A percentile compares a stretch with the other conserved stretches of the same genome.
phyloP scores from a whole-genome alignment of 2,888 invertebrate genomes.

The Papilio elwesi region DNA sequence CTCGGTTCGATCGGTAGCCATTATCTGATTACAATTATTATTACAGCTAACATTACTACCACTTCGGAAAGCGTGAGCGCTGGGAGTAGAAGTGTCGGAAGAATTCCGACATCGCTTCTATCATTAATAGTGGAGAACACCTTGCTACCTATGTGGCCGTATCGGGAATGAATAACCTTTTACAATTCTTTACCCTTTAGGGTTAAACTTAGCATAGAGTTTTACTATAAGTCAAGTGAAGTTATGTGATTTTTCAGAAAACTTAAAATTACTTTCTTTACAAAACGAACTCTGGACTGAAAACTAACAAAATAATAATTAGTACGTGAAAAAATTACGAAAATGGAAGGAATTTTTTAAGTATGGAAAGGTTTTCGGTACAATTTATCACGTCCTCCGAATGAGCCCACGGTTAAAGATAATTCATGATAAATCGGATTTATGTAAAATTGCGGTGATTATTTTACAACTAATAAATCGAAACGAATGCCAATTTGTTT shows the following conservation, averaged over 20 bases:
- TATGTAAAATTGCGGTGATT: slow-evolving; percentile 61
- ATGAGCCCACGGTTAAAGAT: slow-evolving; percentile 55
- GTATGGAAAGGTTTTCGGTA: slow-evolving; percentile 15
- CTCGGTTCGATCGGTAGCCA: too few species aligned
- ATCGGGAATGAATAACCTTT: neutral
- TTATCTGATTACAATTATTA: too few species aligned
- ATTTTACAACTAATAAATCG: slow-evolving; percentile 63
- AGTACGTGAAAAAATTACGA: neutral
- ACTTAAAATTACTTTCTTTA: neutral
- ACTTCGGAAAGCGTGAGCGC: too few species aligned
- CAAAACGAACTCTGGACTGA: neutral
- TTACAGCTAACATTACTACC: too few species aligned
- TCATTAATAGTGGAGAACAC: too few species aligned
- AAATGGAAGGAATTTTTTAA: slow-evolving; percentile 14
- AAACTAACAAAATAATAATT: neutral
- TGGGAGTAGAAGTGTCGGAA: too few species aligned
- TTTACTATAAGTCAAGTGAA: neutral
- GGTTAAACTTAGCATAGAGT: neutral
- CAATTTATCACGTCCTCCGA: slow-evolving; percentile 24
- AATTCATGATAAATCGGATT: slow-evolving; percentile 64
- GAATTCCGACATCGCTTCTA: too few species aligned
- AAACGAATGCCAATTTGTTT: slow-evolving; percentile 58
- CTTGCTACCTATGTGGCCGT: too few species aligned
- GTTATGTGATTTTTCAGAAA: neutral
- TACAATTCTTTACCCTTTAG: neutral